phyloP scores from a whole-genome alignment of 2,113 vertebrate genomes.

The Lonchura striata region DNA sequence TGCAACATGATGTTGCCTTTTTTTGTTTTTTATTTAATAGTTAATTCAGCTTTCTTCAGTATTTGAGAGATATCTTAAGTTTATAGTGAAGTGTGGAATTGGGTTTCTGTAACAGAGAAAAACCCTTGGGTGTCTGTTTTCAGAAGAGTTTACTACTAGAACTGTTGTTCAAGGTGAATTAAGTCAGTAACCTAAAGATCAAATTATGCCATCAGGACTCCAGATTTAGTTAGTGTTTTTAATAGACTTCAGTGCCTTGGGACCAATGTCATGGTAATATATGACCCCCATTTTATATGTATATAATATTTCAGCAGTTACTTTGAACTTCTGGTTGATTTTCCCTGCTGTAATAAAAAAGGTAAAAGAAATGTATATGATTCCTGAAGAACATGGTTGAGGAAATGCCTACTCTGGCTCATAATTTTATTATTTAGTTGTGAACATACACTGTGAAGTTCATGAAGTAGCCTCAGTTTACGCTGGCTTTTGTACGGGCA shows the following conservation, averaged over 20 bases:
- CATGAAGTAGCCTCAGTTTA: background rate
- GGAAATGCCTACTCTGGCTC: background rate
- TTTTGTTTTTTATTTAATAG: background rate
- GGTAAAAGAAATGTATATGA: background rate
- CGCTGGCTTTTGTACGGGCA: background rate
- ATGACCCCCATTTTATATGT: background rate
- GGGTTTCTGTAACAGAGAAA: background rate
- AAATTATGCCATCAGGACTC: background rate
- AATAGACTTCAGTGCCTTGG: background rate
- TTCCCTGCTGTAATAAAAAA: background rate
- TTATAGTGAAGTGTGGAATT: background rate
- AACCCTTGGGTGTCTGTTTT: background rate
- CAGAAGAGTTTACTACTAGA: background rate
- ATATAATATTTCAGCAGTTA: background rate
- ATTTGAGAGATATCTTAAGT: background rate
- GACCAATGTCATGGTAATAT: background rate
- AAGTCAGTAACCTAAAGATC: background rate
- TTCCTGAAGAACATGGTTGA: background rate
- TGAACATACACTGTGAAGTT: background rate
- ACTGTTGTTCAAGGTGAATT: background rate
- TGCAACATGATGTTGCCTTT: background rate
- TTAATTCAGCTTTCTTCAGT: background rate
- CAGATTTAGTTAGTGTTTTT: background rate
- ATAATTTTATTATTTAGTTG: background rate
- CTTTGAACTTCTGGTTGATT: background rate